Base-by-base conservation (phyloP, 2,888 invertebrate species). In the Cosmorhoe ocellata region DNA sequence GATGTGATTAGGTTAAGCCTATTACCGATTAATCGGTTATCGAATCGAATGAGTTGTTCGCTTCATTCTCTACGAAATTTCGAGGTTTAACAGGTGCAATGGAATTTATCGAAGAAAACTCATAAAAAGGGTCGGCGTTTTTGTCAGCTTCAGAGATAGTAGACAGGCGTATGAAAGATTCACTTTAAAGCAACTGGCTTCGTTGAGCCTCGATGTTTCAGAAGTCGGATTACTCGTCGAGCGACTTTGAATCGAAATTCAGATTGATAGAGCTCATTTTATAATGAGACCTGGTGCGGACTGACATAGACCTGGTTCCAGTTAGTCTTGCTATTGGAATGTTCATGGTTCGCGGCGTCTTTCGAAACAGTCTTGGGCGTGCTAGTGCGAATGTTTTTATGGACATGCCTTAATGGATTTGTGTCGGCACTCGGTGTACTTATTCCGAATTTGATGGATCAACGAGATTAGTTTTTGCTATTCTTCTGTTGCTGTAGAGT, bases 361-460 rank as follows among this genome's bases (percentile, higher is more conserved):
- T 89, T 89, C 87, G 89, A 86, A 90, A 90, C 87, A 86, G 80
- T 81, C 76, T 80, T 76, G 75, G 75, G 71, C 78, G 79, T 79
- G 78, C 81, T 79, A 81, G 84, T 88, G 89, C 89, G 77, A 90
- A 90, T 86, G 87, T 88, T 88, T 86, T 63, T 87, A 71, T 81
- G 63, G 73, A 71, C 70, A 72, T 71, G 74, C 66, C 70, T 74
- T 80, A 81, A 82, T 81, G 79, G 76, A 76, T 81, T 77, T 69
- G 76, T 74, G 70, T 61, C 70, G 71, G 72, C 64, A 42, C 33
- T 33, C 24, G 6, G 24, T 1, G 63, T 66, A 48, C 52, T 39
- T 67, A 67, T 67, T 66, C 71, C 66, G 65, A 67, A 71, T 73
- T 69, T 63, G 61, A 67, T 59, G 59, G 69, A 68, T 65, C 61